Evolutionary conservation across 2,113 vertebrate genomes (phyloP), one percentile per base, ranked within the genome.

Genomic region (Silurus glanis): DNA sequence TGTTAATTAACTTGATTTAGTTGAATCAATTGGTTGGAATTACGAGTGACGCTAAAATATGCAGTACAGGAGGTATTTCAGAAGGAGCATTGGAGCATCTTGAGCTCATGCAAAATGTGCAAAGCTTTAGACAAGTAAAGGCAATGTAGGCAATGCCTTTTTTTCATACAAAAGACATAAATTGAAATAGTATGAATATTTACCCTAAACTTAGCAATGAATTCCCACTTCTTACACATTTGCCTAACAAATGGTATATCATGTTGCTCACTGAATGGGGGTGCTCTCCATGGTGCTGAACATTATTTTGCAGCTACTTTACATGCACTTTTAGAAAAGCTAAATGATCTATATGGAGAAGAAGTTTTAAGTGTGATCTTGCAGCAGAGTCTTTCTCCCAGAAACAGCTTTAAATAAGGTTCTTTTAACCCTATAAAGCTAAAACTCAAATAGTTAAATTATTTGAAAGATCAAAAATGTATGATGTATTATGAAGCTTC

Each of bases 241-340:
- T 51, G 6, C 51, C 3, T 10, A 55, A 76, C 13, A 25, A 55
- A 2, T 76, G 47, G 5, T n/a, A n/a, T 5, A 51, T 0, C 47
- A 75, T 75, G 47, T 51, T 51, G 2, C 4, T 51, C 21, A 51
- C 1, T n/a, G 21, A 37, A 37, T 51, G 6, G 47, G 14, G 16
- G 76, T 5, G 55, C 76, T 80, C 16, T 80, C 76, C 53, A 19
- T 37, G 76, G 76, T 80, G 76, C 76, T 80, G 76, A 59, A 59
- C 55, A 59, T 45, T n/a, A 80, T 58, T 58, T 55, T 55, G 12
- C 21, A 51, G 21, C 10, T 12, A 75, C 23, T 7, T 37, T 2
- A 3, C 6, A 72, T 21, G 8, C 45, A 21, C 1, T 21, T 23
- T 16, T 17, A 7, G 4, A 69, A 37, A 71, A 71, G 12, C 25